A percentile compares a stretch with the other conserved stretches of the same genome.
These are phyloP conservation scores for Phoxinus dragarum DNA, from an alignment of 2,797 vertebrate genomes.

Conservation along the genomic window DNA sequence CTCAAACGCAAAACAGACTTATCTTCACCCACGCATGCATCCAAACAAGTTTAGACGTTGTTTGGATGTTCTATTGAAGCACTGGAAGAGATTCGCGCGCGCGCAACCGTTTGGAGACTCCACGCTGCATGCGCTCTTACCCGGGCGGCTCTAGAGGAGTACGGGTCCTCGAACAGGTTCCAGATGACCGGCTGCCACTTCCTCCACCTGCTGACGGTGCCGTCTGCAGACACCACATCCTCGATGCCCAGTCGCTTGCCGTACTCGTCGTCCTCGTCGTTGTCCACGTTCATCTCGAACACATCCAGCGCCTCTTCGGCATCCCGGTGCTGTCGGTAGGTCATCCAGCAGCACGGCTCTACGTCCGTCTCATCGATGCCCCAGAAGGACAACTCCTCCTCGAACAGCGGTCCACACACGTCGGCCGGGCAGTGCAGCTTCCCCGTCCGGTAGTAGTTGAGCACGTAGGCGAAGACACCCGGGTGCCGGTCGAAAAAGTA, in stretches of 20 bases:
- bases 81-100: neutral
- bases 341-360: constrained; percentile 99
- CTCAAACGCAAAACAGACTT: neutral
- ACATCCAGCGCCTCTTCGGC: constrained; percentile 96
- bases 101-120: constrained; percentile 30
- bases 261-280: constrained; percentile 80
- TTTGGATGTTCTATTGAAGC: neutral
- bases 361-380: constrained; percentile 98
- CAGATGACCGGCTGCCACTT: constrained; percentile 93
- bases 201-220: constrained; percentile 85
- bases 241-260: constrained; percentile 88
- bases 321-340: constrained; percentile 94
- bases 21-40: neutral
- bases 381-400: constrained; percentile 96
- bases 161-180: constrained; percentile 98
- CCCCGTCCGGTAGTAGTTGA: constrained; percentile 96
- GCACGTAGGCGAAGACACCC: constrained; percentile 93
- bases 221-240: constrained; percentile 81
- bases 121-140: constrained; percentile 79
- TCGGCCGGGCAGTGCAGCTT: constrained; percentile 97
- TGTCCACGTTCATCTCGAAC: constrained; percentile 87
- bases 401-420: constrained; percentile 94
- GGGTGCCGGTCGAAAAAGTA: constrained; percentile 97
- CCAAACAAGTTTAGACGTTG: neutral
- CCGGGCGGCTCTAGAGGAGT: constrained; percentile 97